phyloP scores from a whole-genome alignment of 2,888 invertebrate genomes.

The Drosophila anomalata region DNA sequence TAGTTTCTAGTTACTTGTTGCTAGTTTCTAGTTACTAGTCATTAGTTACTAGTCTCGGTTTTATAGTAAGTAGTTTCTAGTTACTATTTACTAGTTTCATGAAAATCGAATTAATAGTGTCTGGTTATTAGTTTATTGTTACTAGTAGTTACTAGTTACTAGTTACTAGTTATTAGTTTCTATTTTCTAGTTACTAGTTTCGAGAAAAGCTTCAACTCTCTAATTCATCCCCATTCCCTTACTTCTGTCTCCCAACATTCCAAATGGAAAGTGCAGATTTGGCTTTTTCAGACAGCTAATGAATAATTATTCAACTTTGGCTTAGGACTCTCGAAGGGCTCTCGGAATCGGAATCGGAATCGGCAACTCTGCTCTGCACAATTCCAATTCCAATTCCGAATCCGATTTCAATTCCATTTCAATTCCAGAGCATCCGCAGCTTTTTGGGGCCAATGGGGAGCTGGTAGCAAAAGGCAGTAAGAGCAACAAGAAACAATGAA shows the following conservation, averaged over 20 bases:
- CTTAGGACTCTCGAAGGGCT: neutral
- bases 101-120: too few species aligned
- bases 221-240: too few species aligned
- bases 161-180: neutral
- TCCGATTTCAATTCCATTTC: slow-evolving; percentile 28
- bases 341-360: neutral
- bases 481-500: slow-evolving; percentile 56
- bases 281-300: slow-evolving; percentile 7
- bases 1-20: too few species aligned
- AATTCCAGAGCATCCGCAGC: slow-evolving; percentile 13
- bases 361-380: slow-evolving; percentile 17
- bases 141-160: too few species aligned
- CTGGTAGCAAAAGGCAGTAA: neutral
- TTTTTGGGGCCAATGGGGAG: neutral
- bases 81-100: too few species aligned
- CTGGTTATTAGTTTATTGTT: too few species aligned
- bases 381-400: slow-evolving; percentile 14
- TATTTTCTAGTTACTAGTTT: neutral
- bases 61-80: too few species aligned
- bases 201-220: too few species aligned
- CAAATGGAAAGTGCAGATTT: neutral
- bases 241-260: neutral
- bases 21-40: too few species aligned
- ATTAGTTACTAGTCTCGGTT: too few species aligned
- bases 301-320: slow-evolving; percentile 28